Conservation (phyloP, 2,888 invertebrate species). For the Leptothorax acervorum region DNA sequence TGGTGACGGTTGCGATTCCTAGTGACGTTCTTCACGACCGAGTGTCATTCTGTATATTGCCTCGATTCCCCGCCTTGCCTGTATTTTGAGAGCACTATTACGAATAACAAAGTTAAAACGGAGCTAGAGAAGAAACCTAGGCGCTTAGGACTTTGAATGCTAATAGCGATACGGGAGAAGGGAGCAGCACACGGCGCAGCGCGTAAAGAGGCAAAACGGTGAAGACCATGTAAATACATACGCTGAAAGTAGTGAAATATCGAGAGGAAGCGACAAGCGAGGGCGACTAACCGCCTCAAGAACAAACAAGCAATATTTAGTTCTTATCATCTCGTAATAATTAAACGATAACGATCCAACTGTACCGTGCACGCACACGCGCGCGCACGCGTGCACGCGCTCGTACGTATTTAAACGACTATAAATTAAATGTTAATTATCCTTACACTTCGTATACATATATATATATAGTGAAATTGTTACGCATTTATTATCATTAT, state of each 20-base stretch:
- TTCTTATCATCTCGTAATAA: conserved; percentile 83
- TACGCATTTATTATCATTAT: conserved; percentile 86
- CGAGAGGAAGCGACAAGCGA: conserved; percentile 75
- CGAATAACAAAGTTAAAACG: conserved; percentile 34
- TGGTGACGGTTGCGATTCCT: conserved; percentile 58
- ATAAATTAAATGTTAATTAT: conserved; percentile 85
- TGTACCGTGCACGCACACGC: conserved; percentile 80
- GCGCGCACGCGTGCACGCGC: conserved; percentile 80
- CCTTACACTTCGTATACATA: conserved; percentile 83
- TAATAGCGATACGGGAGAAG: conserved; percentile 27
- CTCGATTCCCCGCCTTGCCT: conserved; percentile 76
- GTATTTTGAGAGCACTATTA: conserved; percentile 51
- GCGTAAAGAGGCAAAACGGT: conserved; percentile 36
- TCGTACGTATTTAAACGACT: conserved; percentile 85
- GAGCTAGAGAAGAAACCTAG: conserved; percentile 52
- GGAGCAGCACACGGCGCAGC: conserved; percentile 28
- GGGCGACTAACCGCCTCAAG: conserved; percentile 79
- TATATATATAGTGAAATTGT: conserved; percentile 78
- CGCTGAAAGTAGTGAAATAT: conserved; percentile 80
- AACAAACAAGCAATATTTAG: conserved; percentile 85
- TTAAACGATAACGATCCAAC: conserved; percentile 78
- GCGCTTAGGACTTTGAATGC: conserved; percentile 47
- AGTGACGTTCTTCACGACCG: conserved; percentile 62
- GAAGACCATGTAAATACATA: conserved; percentile 78
- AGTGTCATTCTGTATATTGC: conserved; percentile 77